Percentiles rank a stretch among this genome's conserved stretches.
phyloP scores from a whole-genome alignment of 1,140 invertebrate species.

The Meloidogyne hapla region DNA sequence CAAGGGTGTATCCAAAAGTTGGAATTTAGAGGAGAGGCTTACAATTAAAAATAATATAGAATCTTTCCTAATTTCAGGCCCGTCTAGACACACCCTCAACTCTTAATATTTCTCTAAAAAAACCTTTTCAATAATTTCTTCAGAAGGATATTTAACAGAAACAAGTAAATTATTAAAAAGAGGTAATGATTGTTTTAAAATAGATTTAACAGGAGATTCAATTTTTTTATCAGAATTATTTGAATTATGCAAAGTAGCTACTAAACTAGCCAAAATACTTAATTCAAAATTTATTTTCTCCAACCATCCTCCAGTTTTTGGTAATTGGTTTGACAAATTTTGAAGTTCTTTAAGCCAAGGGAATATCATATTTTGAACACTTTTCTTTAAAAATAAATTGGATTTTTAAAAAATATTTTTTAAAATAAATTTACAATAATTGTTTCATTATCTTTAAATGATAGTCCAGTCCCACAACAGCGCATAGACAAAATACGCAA shows the following conservation, averaged over 20 bases:
- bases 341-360: constrained; percentile 22
- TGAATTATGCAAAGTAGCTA: constrained; percentile 7
- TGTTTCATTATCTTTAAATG: constrained; percentile 24
- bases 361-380: constrained; percentile 20
- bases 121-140: constrained; percentile 19
- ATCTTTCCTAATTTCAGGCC: too few relatives aligned
- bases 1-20: too few relatives aligned
- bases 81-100: too few relatives aligned
- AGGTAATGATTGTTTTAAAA: constrained; percentile 22
- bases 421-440: constrained; percentile 12
- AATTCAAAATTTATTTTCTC: constrained; percentile 23
- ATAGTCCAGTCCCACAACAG: constrained; percentile 24
- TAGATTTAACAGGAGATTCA: constrained; percentile 17
- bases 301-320: neutral
- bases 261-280: constrained; percentile 18
- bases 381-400: constrained; percentile 15
- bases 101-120: too few relatives aligned
- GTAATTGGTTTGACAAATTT: neutral
- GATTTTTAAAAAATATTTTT: neutral
- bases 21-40: too few relatives aligned
- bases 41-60: too few relatives aligned
- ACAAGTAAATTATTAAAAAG: constrained; percentile 25
- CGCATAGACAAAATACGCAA: constrained; percentile 22
- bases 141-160: neutral
- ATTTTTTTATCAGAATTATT: neutral